Percentiles rank a stretch among this genome's conserved stretches.
Evolutionary conservation across 1,140 invertebrate genomes (phyloP).

Genomic region (honey bee (Apis mellifera)): DNA sequence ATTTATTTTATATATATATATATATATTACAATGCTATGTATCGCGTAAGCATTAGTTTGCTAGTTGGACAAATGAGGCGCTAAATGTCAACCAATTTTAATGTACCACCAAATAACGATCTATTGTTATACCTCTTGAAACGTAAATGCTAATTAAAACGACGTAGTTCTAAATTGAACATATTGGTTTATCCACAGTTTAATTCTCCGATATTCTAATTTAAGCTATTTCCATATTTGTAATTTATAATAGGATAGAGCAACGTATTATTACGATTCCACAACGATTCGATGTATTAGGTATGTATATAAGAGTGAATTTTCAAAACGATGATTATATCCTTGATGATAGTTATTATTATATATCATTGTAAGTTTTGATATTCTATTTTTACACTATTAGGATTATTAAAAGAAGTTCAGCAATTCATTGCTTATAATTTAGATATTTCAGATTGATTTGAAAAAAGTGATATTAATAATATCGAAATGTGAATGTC

Average conservation of each 20-base stretch:
- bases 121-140: not conserved
- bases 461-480: not conserved
- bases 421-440: not conserved
- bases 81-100: slow-evolving; percentile 30
- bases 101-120: not conserved
- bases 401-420: too few species aligned
- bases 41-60: not conserved
- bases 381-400: not conserved
- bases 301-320: not conserved
- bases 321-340: not conserved
- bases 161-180: not conserved
- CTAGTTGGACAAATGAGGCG: slow-evolving; percentile 7
- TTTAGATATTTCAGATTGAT: not conserved
- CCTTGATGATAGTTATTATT: slow-evolving; percentile 5
- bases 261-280: not conserved
- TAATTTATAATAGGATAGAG: not conserved
- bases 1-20: too few species aligned
- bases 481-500: too few species aligned
- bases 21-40: not conserved
- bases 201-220: not conserved
- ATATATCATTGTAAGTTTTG: not conserved
- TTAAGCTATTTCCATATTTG: slow-evolving; percentile 1
- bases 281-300: not conserved
- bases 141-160: slow-evolving; percentile 8
- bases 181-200: not conserved